These are phyloP conservation scores for Patella ulyssiponensis DNA, from an alignment of 2,888 invertebrate genomes.

Conservation along the genomic window DNA sequence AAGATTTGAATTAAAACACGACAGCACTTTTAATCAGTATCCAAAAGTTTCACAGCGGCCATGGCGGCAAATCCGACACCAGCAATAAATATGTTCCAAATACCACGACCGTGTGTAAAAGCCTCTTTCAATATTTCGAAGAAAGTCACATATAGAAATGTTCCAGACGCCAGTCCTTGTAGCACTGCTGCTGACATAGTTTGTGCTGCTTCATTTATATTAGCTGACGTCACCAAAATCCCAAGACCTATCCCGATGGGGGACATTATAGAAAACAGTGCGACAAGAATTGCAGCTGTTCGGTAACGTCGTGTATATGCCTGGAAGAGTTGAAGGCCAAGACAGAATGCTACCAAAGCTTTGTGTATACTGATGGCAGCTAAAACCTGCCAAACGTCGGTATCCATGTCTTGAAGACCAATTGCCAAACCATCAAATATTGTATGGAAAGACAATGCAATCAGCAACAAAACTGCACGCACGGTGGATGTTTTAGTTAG, in stretches of 20 bases:
- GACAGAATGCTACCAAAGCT: constrained; percentile 75
- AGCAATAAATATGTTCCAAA: constrained; percentile 63
- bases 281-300: constrained; percentile 20
- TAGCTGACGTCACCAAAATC: constrained; percentile 36
- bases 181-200: constrained; percentile 65
- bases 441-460: constrained; percentile 76
- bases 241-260: constrained; percentile 47
- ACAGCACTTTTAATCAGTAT: constrained; percentile 19
- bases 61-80: constrained; percentile 53
- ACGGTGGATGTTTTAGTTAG: constrained; percentile 21
- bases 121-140: constrained; percentile 89
- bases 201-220: constrained; percentile 26
- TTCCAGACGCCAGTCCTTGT: constrained; percentile 91
- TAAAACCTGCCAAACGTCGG: constrained; percentile 61
- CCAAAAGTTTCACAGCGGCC: constrained; percentile 44
- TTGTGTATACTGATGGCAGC: constrained; percentile 76
- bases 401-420: constrained; percentile 72
- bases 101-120: constrained; percentile 40
- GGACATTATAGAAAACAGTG: constrained; percentile 38
- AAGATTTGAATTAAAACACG: no score
- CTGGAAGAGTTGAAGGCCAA: constrained; percentile 74
- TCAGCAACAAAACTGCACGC: constrained; percentile 73
- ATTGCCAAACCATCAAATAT: constrained; percentile 77
- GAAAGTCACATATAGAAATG: constrained; percentile 93
- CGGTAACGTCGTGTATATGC: constrained; percentile 56